phyloP scores from a whole-genome alignment of 2,797 vertebrate species.

The Arnoldichthys spilopterus region DNA sequence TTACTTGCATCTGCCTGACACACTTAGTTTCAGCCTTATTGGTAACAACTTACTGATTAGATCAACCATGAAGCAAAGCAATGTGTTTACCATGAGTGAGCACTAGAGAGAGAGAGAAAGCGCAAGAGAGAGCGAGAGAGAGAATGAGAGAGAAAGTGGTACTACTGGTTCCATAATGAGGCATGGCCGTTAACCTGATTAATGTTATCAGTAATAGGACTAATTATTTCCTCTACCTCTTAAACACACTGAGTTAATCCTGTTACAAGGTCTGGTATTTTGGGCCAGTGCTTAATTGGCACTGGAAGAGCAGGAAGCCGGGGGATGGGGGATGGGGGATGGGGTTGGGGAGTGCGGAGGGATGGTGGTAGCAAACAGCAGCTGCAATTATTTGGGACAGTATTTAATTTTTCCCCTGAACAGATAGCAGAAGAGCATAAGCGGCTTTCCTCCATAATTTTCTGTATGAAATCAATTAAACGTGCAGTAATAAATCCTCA shows the following conservation, averaged over 20 bases:
- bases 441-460: conserved; percentile 59
- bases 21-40: neutral
- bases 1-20: neutral
- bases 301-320: conserved; percentile 46
- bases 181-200: conserved; percentile 67
- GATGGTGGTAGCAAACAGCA: conserved; percentile 48
- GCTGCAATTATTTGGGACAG: conserved; percentile 63
- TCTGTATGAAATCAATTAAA: conserved; percentile 70
- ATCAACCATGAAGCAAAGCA: conserved; percentile 7
- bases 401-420: conserved; percentile 54
- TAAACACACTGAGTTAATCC: conserved; percentile 75
- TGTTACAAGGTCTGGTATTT: conserved; percentile 71
- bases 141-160: conserved; percentile 12
- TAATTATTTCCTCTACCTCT: conserved; percentile 78
- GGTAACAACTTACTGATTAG: conserved; percentile 2
- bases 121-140: neutral
- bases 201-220: conserved; percentile 76
- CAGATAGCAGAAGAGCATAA: conserved; percentile 52
- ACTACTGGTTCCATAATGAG: conserved; percentile 68
- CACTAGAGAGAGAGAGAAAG: neutral
- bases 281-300: conserved; percentile 62
- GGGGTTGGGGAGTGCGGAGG: neutral
- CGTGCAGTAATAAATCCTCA: conserved; percentile 62
- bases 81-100: too few species aligned
- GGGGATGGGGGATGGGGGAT: conserved; percentile 3